phyloP scores from a whole-genome alignment of 2,888 invertebrate genomes.

The Zygaena filipendulae region DNA sequence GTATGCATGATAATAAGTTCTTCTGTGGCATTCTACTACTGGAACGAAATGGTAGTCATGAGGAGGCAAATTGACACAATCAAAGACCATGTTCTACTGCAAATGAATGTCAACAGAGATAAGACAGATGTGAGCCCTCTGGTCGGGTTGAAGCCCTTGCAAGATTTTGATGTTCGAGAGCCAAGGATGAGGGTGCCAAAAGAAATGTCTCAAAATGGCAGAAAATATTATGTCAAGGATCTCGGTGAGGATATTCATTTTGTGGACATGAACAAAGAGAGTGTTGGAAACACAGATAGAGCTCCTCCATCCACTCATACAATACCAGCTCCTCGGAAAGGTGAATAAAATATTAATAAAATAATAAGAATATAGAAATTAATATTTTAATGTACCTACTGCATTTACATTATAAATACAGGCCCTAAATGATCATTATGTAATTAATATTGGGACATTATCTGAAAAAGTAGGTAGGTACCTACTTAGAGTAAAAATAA shows the following conservation, averaged over 20 bases:
- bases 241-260: conserved; percentile 51
- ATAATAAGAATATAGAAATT: too few relatives aligned
- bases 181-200: conserved; percentile 26
- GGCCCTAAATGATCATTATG: too few relatives aligned
- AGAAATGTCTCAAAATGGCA: conserved; percentile 26
- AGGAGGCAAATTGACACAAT: conserved; percentile 43
- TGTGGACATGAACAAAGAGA: conserved; percentile 48
- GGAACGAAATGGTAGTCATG: conserved; percentile 52
- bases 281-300: conserved; percentile 25
- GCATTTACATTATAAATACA: too few relatives aligned
- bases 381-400: too few relatives aligned
- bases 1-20: conserved; percentile 48
- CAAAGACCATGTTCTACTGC: conserved; percentile 40
- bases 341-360: too few relatives aligned
- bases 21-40: conserved; percentile 51
- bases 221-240: conserved; percentile 44
- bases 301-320: too few relatives aligned
- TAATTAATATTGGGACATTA: too few relatives aligned
- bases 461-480: too few relatives aligned
- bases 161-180: conserved; percentile 27
- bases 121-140: conserved; percentile 35
- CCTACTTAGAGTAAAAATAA: too few relatives aligned
- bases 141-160: conserved; percentile 24
- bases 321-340: too few relatives aligned
- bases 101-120: conserved; percentile 22